Percentiles rank a stretch among this genome's conserved stretches.
These are phyloP conservation scores for Chrysolophus pictus DNA, from an alignment of 2,797 vertebrate species.

Conservation along the genomic window DNA sequence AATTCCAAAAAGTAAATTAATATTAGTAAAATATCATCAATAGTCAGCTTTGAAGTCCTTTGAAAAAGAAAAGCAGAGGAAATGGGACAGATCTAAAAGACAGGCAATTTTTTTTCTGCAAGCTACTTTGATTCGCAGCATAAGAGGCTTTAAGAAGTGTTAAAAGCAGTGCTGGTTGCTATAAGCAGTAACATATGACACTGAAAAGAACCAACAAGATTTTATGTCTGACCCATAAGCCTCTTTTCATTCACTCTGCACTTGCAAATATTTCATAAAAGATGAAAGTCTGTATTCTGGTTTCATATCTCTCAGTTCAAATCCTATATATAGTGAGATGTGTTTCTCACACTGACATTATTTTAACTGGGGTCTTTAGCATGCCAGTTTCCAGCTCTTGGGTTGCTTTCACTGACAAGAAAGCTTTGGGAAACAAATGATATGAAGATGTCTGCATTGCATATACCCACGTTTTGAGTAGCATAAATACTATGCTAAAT, in stretches of 20 bases:
- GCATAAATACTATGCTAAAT: accelerated
- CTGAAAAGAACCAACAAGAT: neutral
- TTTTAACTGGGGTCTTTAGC: neutral
- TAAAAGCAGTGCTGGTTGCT: neutral
- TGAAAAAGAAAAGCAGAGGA: neutral
- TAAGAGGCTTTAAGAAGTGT: neutral
- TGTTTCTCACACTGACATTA: neutral
- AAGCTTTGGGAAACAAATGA: neutral
- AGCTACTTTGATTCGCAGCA: neutral
- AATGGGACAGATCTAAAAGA: neutral
- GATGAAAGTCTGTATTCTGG: neutral
- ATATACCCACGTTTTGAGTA: neutral
- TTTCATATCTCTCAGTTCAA: neutral
- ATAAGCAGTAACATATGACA: neutral
- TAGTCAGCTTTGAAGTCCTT: neutral
- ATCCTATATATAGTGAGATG: accelerated
- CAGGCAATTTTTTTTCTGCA: neutral
- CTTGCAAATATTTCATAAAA: neutral
- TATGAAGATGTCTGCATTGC: neutral
- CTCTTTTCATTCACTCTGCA: neutral
- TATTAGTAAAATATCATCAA: neutral
- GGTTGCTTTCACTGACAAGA: neutral
- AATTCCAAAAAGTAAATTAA: neutral
- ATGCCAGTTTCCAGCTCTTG: neutral
- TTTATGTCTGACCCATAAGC: neutral